Base-by-base conservation (phyloP, 2,113 vertebrate genomes). In the Ctenodactylus gundi region DNA sequence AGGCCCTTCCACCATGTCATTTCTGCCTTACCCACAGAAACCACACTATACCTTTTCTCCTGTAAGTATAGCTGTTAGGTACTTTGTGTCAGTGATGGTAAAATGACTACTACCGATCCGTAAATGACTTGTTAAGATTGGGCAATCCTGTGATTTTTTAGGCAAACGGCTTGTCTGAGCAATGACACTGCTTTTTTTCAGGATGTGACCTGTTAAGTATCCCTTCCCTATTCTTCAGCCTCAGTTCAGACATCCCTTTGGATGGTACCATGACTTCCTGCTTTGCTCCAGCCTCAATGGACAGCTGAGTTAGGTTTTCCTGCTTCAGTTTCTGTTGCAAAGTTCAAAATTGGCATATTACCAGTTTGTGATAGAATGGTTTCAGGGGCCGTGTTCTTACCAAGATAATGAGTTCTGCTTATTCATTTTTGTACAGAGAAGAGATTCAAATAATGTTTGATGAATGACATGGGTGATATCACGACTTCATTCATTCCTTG, bases 341-440 rank as follows among this genome's bases (percentile, higher is more conserved):
- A 58, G 65, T 75, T 93, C 80, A 85, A 78, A 75, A n/a, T 75
- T 90, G 53, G 85, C 57, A 93, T 49, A 73, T 91, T 91, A 80
- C 44, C 44, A 58, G 0, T 85, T 94, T 73, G 85, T 90, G 31
- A 5, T 91, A 58, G 85, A 64, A 53, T 67, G 11, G 29, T 85
- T 93, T 91, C 34, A 73, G 57, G 44, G 51, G 31, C 53, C 55
- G 25, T 34, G 34, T 62, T 94, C 88, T 57, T 13, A 72, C 5
- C 57, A n/a, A 88, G 64, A 80, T 80, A 70, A 62, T 72, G 39
- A 84, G 20, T 11, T 85, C 39, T 70, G 5, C 84, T 73, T 77
- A 20, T 90, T 72, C 46, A n/a, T 91, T 80, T 92, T 76, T 95
- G 5, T 89, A 36, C 8, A 64, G 58, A 68, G 25, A 84, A 88